These are phyloP conservation scores for Cylindroiulus punctatus DNA, from an alignment of 2,888 invertebrate genomes.

Conservation along the genomic window DNA sequence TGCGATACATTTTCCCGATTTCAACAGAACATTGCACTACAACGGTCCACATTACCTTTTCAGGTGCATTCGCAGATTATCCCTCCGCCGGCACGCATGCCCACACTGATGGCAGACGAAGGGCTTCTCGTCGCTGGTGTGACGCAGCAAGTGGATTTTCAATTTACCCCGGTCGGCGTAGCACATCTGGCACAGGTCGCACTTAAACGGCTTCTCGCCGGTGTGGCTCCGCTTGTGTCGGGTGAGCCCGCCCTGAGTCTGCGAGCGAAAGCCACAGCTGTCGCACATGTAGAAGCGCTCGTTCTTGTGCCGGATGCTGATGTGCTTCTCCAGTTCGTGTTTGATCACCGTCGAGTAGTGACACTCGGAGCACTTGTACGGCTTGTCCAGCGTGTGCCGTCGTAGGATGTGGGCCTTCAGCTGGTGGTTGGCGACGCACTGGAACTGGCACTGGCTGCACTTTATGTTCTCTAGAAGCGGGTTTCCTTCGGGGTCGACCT, in stretches of 20 bases:
- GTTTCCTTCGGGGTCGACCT: constrained; percentile 60
- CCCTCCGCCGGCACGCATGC: constrained; percentile 59
- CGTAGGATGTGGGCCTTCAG: constrained; percentile 61
- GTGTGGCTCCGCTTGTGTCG: constrained; percentile 60
- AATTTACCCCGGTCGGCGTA: constrained; percentile 63
- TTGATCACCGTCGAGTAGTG: constrained; percentile 62
- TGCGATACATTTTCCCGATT: too few relatives aligned
- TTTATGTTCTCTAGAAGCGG: constrained; percentile 59
- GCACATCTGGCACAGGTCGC: constrained; percentile 60
- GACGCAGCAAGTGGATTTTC: constrained; percentile 62
- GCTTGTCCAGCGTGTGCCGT: constrained; percentile 60
- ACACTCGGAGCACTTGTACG: constrained; percentile 61
- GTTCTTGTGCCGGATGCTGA: constrained; percentile 61
- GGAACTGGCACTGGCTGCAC: constrained; percentile 55
- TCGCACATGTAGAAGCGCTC: constrained; percentile 59
- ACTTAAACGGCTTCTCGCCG: constrained; percentile 61
- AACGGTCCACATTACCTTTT: constrained; percentile 51
- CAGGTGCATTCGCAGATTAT: constrained; percentile 59
- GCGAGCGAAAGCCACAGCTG: constrained; percentile 47
- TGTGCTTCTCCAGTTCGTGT: constrained; percentile 62
- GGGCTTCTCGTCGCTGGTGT: constrained; percentile 61
- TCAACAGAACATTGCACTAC: too few relatives aligned
- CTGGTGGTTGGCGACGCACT: constrained; percentile 61
- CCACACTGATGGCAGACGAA: constrained; percentile 61
- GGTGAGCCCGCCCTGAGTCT: constrained; percentile 51